Evolutionary conservation across 2,888 invertebrate genomes (phyloP).

Genomic region (Callimorpha dominula): DNA sequence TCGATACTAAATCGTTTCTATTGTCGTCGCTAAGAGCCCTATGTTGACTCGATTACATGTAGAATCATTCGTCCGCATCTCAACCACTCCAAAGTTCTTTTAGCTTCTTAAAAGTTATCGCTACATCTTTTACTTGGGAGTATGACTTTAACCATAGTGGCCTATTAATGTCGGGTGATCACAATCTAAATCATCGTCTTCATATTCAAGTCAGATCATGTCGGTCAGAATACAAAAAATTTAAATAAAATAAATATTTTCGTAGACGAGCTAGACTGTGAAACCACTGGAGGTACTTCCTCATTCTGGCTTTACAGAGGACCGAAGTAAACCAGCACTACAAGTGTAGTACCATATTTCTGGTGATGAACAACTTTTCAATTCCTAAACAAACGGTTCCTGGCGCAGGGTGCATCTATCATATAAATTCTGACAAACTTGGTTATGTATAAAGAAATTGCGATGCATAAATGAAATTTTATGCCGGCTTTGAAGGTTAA

Average conservation of each 20-base stretch:
- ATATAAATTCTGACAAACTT: no score
- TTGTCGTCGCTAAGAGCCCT: conserved; percentile 57
- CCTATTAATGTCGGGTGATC: conserved; percentile 24
- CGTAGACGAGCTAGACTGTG: not conserved
- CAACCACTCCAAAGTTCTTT: conserved; percentile 33
- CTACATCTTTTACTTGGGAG: conserved; percentile 38
- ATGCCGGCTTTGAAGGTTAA: no score
- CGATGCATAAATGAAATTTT: no score
- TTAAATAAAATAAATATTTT: not conserved
- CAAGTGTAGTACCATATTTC: no score
- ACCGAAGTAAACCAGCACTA: no score
- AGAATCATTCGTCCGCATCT: conserved; percentile 13
- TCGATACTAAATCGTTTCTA: conserved; percentile 51
- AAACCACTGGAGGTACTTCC: not conserved
- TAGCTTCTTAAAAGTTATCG: conserved; percentile 43
- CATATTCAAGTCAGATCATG: not conserved
- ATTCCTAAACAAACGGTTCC: no score
- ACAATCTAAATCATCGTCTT: conserved; percentile 2
- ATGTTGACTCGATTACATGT: conserved; percentile 39
- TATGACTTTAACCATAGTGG: conserved; percentile 41
- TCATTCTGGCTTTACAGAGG: no score
- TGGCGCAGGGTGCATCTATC: no score
- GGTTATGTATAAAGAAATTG: no score
- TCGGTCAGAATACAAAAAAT: not conserved
- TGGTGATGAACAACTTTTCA: no score